Evolutionary conservation across 2,888 invertebrate genomes (phyloP).

Genomic region (Polyommatus iphigenia): DNA sequence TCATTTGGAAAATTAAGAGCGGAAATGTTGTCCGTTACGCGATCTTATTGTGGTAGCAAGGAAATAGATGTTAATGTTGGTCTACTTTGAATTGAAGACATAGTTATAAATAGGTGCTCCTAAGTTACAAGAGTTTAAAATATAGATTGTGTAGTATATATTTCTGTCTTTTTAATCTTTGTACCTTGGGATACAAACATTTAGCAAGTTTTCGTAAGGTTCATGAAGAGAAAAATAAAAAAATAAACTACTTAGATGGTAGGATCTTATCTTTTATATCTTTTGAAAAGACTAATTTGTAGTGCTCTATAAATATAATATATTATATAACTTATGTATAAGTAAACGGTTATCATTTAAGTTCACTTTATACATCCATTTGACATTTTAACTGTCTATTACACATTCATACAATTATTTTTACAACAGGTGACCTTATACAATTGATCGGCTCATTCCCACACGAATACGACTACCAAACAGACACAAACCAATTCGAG

Average conservation of each 20-base stretch:
- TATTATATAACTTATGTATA: neutral
- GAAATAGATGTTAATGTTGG: neutral
- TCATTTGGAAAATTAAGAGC: conserved; percentile 19
- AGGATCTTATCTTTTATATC: no score
- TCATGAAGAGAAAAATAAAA: no score
- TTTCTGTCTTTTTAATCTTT: no score
- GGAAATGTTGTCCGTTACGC: conserved; percentile 14
- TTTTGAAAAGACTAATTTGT: no score
- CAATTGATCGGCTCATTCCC: conserved; percentile 76
- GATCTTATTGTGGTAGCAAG: neutral
- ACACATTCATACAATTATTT: conserved; percentile 37
- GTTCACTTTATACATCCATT: neutral
- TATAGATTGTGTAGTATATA: neutral
- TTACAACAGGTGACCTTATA: conserved; percentile 74
- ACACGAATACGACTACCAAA: conserved; percentile 71
- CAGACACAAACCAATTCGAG: conserved; percentile 70
- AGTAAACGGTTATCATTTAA: neutral
- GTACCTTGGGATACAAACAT: no score
- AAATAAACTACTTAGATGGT: no score
- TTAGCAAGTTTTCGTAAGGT: no score
- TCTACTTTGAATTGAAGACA: neutral
- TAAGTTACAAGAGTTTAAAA: neutral
- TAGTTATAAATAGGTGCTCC: neutral
- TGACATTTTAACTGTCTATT: neutral
- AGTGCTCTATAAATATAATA: no score